These are phyloP conservation scores for Malurus cyaneus DNA, from an alignment of 2,113 vertebrate genomes.

Conservation along the genomic window DNA sequence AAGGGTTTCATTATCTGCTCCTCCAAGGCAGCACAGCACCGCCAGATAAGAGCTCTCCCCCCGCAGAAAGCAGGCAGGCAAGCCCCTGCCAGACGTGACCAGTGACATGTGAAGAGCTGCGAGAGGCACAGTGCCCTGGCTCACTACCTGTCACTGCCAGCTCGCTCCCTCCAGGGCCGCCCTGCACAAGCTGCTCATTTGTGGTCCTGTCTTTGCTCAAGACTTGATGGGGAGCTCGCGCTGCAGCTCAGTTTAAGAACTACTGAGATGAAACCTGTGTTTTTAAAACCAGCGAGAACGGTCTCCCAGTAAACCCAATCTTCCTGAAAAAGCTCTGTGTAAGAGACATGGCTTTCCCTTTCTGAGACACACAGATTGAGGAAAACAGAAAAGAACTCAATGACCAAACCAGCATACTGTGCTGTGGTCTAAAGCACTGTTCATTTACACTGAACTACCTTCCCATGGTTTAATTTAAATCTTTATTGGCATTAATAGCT, in stretches of 20 bases:
- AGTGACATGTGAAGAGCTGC: background rate
- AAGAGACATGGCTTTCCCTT: background rate
- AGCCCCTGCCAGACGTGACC: background rate
- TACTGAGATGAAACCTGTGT: background rate
- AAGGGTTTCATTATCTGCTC: conserved; percentile 73
- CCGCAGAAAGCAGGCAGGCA: background rate
- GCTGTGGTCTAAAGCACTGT: background rate
- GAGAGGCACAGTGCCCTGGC: background rate
- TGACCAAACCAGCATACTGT: background rate
- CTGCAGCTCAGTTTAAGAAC: background rate
- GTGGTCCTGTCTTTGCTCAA: background rate
- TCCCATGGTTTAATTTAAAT: background rate
- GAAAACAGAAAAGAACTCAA: background rate
- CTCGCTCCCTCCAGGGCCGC: background rate
- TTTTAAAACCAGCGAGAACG: background rate
- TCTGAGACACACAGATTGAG: background rate
- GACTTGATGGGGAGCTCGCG: background rate
- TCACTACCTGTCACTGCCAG: background rate
- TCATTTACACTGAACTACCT: background rate
- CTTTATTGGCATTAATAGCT: background rate
- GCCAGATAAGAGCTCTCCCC: conserved; percentile 8
- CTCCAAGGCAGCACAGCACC: conserved; percentile 12
- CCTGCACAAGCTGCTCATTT: background rate
- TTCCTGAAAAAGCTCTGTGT: background rate
- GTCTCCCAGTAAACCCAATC: background rate